Conservation (phyloP, 2,797 vertebrate genomes). For the Hafferia zeledoni region DNA sequence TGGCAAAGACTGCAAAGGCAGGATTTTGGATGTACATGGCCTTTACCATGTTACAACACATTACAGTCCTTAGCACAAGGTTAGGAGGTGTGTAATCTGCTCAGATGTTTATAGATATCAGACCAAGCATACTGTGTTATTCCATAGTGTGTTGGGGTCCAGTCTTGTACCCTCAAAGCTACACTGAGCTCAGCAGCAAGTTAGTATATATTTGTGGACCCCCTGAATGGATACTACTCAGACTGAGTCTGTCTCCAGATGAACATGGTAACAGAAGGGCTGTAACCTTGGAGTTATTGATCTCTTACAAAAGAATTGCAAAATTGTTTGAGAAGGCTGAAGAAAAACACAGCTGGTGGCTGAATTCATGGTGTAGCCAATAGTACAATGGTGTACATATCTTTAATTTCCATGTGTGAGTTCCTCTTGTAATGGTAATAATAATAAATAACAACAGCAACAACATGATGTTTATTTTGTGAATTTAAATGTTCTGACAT, state of each 20-base stretch:
- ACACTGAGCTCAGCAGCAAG: not conserved
- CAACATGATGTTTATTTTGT: not conserved
- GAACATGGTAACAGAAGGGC: not conserved
- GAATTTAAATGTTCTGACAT: not conserved
- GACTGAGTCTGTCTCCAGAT: not conserved
- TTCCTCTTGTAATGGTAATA: not conserved
- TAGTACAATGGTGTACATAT: not conserved
- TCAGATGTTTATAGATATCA: not conserved
- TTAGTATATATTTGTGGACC: not conserved
- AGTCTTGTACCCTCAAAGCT: not conserved
- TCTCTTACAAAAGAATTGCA: not conserved
- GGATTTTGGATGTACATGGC: rapidly evolving
- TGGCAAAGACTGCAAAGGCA: not conserved
- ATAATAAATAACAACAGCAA: rapidly evolving
- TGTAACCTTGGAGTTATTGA: not conserved
- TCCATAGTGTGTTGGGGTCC: not conserved
- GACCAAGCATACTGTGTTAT: not conserved
- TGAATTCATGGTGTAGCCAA: not conserved
- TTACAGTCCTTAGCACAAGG: not conserved
- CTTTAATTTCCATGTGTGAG: not conserved
- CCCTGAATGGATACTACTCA: not conserved
- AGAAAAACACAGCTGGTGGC: not conserved
- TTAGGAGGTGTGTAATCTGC: not conserved
- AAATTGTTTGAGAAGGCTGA: not conserved
- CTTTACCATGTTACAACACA: not conserved